Base-by-base conservation (phyloP, 2,888 invertebrate species). In the Euphydryas editha region DNA sequence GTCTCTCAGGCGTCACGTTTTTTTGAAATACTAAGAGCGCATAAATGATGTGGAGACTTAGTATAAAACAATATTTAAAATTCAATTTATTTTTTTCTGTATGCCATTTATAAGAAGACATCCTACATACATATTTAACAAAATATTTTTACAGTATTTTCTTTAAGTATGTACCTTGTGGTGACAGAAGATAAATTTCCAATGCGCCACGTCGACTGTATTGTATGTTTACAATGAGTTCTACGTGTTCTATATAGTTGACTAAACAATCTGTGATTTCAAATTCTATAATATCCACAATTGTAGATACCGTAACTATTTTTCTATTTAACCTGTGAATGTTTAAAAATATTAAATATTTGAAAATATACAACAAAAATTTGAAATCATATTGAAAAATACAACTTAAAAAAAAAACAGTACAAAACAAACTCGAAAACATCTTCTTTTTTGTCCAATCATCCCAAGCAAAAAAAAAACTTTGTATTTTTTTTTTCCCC, bases 191-290 rank as follows among this genome's bases (percentile, higher is more conserved):
- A 75, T 94, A 93, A 51, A 98, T 94, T 78, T 96, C 94, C 37
- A 98, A 86, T 67, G 95, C 95, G 17, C 98, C 98, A 61, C 98
- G 94, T 30, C 94, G 87, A 11, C 94, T 94, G 82, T 97, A 96
- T 46, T 93, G 90, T 69, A 98, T 93, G 77, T 94, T 95, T 4
- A 95, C 88, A 68, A 94, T 88, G n/a, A 98, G 82, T 87, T 98
- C 96, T 1, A 98, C 95, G 83, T 98, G 98, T 84, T 99, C 98
- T 74, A 98, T 84, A 85, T 93, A 97, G 70, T 94, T 94, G 18
- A 98, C 88, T 42, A 77, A 75, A 79, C 97, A 97, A 18, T 74
- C 70, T 57, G 90, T 84, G 1, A 94, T 94, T 36, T 85, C 67
- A 74, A 97, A 94, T 54, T 75, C 54, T n/a, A 90, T 74, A 24